These are phyloP conservation scores for Heterodera filipjevi DNA, from an alignment of 2,888 invertebrate genomes.

Conservation along the genomic window DNA sequence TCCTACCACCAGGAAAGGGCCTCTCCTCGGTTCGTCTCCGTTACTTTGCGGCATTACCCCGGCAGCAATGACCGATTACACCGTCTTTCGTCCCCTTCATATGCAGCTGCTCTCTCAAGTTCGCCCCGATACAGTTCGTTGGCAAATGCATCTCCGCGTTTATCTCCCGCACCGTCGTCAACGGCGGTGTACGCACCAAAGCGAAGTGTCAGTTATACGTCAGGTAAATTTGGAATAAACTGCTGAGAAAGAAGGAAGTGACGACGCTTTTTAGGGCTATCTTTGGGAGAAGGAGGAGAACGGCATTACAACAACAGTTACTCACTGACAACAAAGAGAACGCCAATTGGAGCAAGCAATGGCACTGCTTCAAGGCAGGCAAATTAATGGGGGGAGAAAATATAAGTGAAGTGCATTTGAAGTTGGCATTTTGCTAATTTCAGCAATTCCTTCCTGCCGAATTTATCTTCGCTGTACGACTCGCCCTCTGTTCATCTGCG, in stretches of 20 bases:
- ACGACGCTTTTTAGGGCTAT: background rate
- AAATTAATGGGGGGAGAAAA: too few species aligned
- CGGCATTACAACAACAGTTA: background rate
- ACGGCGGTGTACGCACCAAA: background rate
- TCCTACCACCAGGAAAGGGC: slow-evolving; percentile 4
- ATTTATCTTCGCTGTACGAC: background rate
- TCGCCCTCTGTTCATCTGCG: background rate
- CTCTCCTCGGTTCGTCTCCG: background rate
- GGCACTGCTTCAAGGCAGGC: background rate
- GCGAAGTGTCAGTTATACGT: background rate
- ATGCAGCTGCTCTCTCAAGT: background rate
- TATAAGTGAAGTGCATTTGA: too few species aligned
- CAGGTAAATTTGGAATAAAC: background rate
- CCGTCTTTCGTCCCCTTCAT: background rate
- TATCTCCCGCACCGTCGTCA: background rate
- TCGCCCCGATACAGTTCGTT: background rate
- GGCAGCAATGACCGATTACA: background rate
- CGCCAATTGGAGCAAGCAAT: background rate
- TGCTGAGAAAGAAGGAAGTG: background rate
- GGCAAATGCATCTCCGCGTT: background rate
- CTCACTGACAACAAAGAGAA: background rate
- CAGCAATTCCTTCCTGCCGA: background rate
- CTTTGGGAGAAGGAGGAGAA: background rate
- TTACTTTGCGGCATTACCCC: background rate
- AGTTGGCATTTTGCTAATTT: background rate